These are phyloP conservation scores for Sporophila hypoxantha DNA, from an alignment of 2,113 vertebrate genomes.

Conservation along the genomic window DNA sequence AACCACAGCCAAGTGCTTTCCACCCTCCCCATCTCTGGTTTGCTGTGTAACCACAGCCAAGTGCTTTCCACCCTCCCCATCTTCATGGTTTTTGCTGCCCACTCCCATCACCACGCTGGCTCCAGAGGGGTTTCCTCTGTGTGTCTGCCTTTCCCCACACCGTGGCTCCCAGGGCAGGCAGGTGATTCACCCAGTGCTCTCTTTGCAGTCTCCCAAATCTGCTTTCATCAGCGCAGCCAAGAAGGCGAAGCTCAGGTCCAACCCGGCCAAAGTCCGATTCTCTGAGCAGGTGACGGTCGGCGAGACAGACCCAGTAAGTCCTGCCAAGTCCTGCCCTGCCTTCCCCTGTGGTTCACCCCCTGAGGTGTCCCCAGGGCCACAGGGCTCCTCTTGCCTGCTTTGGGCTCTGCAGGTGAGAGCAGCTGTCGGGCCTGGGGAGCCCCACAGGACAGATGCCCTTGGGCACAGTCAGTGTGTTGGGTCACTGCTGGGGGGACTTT, in stretches of 20 bases:
- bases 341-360: background rate
- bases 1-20: background rate
- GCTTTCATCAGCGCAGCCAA: conserved; percentile 97
- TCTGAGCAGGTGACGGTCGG: conserved; percentile 95
- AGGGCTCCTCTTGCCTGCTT: background rate
- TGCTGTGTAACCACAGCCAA: background rate
- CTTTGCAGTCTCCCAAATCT: conserved; percentile 90
- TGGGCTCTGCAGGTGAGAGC: background rate
- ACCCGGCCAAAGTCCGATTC: conserved; percentile 93
- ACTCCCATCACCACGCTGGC: fast-evolving
- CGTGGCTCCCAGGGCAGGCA: background rate
- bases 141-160: background rate
- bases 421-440: background rate
- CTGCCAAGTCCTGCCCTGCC: conserved; percentile 65
- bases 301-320: conserved; percentile 91
- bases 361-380: background rate
- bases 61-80: background rate
- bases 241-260: conserved; percentile 92
- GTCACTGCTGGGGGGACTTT: background rate
- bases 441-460: background rate
- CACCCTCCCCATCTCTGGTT: background rate
- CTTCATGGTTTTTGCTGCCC: background rate
- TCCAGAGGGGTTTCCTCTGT: background rate
- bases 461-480: fast-evolving
- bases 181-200: conserved; percentile 39